These are phyloP conservation scores for Brachionus calyciflorus DNA, from an alignment of 1,140 invertebrate species.

Conservation along the genomic window DNA sequence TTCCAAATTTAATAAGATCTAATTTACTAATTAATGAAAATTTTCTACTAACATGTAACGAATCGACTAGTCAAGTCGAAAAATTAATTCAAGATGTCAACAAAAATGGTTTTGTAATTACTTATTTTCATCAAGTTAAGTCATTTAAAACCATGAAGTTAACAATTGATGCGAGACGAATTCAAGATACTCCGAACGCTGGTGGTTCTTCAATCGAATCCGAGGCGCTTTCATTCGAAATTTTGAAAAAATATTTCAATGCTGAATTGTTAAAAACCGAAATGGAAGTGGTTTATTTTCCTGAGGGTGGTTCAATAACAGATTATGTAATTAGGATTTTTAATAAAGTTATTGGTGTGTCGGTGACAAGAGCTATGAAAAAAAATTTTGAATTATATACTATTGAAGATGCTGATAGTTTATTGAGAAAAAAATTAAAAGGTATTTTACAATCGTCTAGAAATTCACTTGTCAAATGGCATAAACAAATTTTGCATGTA, in stretches of 20 bases:
- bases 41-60: slow-evolving; percentile 16
- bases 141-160: slow-evolving; percentile 50
- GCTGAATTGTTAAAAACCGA: slow-evolving; percentile 55
- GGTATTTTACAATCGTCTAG: slow-evolving; percentile 53
- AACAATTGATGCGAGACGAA: not conserved
- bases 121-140: slow-evolving; percentile 50
- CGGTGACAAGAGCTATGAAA: slow-evolving; percentile 56
- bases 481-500: slow-evolving; percentile 55
- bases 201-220: slow-evolving; percentile 57
- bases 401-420: slow-evolving; percentile 51
- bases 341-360: slow-evolving; percentile 51
- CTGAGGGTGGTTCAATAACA: slow-evolving; percentile 55
- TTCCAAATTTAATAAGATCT: not conserved
- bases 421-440: slow-evolving; percentile 55
- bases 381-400: slow-evolving; percentile 51
- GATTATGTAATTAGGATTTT: slow-evolving; percentile 54
- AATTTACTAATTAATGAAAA: slow-evolving; percentile 44
- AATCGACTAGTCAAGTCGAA: slow-evolving; percentile 17
- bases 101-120: slow-evolving; percentile 16
- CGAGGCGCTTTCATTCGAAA: slow-evolving; percentile 57
- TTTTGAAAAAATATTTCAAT: slow-evolving; percentile 53
- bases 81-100: slow-evolving; percentile 15
- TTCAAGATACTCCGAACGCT: slow-evolving; percentile 52
- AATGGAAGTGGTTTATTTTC: slow-evolving; percentile 57
- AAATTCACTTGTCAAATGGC: slow-evolving; percentile 53